Base-by-base conservation (phyloP, 2,113 vertebrate genomes). In the Promerops cafer region DNA sequence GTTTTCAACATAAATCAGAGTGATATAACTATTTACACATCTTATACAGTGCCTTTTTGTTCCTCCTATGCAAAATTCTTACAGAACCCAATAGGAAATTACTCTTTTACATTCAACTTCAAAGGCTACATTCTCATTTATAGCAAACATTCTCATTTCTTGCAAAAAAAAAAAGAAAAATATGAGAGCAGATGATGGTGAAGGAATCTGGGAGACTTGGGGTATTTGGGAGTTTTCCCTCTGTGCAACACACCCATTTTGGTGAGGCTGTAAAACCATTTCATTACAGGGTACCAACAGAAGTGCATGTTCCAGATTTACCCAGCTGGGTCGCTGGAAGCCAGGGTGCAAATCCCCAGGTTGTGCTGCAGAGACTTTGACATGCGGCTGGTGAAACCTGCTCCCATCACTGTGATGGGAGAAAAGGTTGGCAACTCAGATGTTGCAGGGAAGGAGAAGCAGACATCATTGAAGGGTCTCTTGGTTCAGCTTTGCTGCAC, bases 1-100 rank as follows among this genome's bases (percentile, higher is more conserved):
- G 2, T 93, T 95, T 83, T 76, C 42, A 76, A 24, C 63, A 45
- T 90, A 95, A 90, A 95, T 95, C 82, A 86, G 31, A 78, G 42
- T 27, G 27, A 77, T 76, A 47, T 22, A 80, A 86, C 31, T 83
- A 88, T 57, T 94, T 93, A 53, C 71, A 81, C 30, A 40, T 90
- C 79, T 89, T 56, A 27, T 31, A 49, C 26, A 63, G 20, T 76
- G 49, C 21, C 31, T 85, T 93, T 80, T 88, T 83, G 31, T 88
- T 93, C 86, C 52, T 85, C 47, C 60, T 78, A 11, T 19, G 33
- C 76, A 91, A 89, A 77, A 83, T 14, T 83, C 42, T 42, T 47
- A 47, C 15, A 72, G 47, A 54, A 86, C 80, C 30, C 31, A 42
- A 50, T 15, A 44, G 63, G 27, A 94, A 74, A 88, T 81, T 60